Conservation (phyloP, 2,797 vertebrate species). For the Lagodon rhomboides region DNA sequence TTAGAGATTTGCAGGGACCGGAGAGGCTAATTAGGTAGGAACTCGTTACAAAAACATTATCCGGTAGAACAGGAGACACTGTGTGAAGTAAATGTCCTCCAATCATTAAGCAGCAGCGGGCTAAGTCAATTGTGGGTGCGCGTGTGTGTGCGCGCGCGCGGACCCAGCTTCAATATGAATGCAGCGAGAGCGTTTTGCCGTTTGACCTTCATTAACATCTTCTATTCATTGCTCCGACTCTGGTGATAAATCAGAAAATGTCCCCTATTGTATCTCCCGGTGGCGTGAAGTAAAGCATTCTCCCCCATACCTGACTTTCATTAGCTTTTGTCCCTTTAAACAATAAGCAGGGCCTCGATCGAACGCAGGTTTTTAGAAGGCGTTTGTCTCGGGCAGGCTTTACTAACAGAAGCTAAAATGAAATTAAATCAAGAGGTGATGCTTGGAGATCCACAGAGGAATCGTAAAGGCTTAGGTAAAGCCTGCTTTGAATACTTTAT, state of each 20-base stretch:
- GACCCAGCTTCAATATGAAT: constrained; percentile 70
- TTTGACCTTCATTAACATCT: constrained; percentile 83
- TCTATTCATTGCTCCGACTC: constrained; percentile 73
- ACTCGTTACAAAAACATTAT: constrained; percentile 66
- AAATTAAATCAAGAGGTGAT: constrained; percentile 43
- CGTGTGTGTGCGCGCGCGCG: constrained; percentile 4
- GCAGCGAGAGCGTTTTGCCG: constrained; percentile 62
- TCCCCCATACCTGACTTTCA: constrained; percentile 68
- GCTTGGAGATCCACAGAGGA: constrained; percentile 7
- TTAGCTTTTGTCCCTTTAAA: constrained; percentile 72
- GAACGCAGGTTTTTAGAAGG: constrained; percentile 54
- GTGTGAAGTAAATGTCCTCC: constrained; percentile 58
- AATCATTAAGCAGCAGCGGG: constrained; percentile 67
- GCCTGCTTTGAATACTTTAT: constrained; percentile 34
- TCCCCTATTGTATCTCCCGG: constrained; percentile 71
- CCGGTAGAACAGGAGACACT: constrained; percentile 54
- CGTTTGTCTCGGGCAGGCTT: constrained; percentile 49
- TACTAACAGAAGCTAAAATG: constrained; percentile 34
- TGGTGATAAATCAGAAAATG: constrained; percentile 78
- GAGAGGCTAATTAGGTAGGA: constrained; percentile 75
- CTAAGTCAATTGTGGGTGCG: constrained; percentile 37
- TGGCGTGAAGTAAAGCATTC: constrained; percentile 48
- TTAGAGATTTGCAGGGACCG: constrained; percentile 50
- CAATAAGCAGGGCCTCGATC: constrained; percentile 61
- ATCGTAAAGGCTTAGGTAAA: constrained; percentile 16